These are phyloP conservation scores for Diloba caeruleocephala DNA, from an alignment of 2,888 invertebrate species.

Conservation along the genomic window DNA sequence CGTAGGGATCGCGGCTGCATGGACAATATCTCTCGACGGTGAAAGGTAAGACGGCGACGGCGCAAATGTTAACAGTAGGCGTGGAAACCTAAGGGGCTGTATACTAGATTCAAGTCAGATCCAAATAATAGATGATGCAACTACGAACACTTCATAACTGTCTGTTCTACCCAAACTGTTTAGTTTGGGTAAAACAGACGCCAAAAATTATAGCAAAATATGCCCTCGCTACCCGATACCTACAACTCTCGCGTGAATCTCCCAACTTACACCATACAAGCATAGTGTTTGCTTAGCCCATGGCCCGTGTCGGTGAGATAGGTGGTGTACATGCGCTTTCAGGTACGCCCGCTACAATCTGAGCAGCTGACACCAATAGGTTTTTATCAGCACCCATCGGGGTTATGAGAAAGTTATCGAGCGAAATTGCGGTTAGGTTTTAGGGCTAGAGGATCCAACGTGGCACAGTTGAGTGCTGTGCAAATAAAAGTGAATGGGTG, in stretches of 20 bases:
- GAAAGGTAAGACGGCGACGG: constrained; percentile 81
- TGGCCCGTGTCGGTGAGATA: constrained; percentile 83
- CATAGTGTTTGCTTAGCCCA: constrained; percentile 83
- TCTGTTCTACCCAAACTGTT: no score
- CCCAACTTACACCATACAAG: constrained; percentile 57
- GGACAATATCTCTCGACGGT: constrained; percentile 88
- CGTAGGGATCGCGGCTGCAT: constrained; percentile 85
- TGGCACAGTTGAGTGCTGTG: constrained; percentile 6
- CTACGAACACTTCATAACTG: no score
- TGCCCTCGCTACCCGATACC: neutral
- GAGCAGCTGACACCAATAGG: constrained; percentile 86
- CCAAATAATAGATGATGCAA: neutral
- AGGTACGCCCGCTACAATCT: constrained; percentile 82
- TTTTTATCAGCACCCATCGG: constrained; percentile 86
- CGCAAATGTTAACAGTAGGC: constrained; percentile 52
- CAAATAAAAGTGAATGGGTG: constrained; percentile 7
- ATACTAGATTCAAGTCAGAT: neutral
- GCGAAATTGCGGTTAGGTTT: constrained; percentile 55
- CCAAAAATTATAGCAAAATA: neutral
- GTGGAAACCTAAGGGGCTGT: constrained; percentile 17
- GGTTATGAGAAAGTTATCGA: constrained; percentile 84
- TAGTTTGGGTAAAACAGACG: neutral
- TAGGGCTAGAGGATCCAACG: constrained; percentile 46
- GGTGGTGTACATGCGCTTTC: constrained; percentile 87
- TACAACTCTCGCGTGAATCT: constrained; percentile 31